Conservation (phyloP, 2,888 invertebrate species). For the Papilio gigon region DNA sequence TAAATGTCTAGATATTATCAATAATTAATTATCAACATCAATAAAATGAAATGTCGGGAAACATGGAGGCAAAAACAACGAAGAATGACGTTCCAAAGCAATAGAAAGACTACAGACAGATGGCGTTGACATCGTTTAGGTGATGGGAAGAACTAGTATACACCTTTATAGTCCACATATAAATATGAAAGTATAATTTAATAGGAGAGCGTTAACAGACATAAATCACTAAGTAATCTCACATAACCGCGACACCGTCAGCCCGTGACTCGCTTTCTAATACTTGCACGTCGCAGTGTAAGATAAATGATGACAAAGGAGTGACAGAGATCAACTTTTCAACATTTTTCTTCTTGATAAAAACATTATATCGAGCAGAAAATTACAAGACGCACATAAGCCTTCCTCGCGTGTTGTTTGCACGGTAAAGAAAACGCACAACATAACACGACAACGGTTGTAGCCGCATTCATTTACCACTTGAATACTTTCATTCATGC, state of each 20-base stretch:
- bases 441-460: too few species aligned
- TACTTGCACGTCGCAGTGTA: constrained; percentile 19
- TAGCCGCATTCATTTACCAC: neutral
- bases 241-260: constrained; percentile 24
- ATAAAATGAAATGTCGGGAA: neutral
- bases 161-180: neutral
- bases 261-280: constrained; percentile 22
- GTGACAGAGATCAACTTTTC: constrained; percentile 18
- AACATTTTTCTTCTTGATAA: constrained; percentile 9
- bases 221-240: constrained; percentile 34
- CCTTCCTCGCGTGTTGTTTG: neutral
- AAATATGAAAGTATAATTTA: constrained; percentile 11
- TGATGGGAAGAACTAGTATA: neutral
- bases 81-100: neutral
- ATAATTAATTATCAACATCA: too few species aligned
- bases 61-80: neutral
- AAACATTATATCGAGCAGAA: neutral
- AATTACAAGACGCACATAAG: neutral
- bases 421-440: neutral
- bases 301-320: constrained; percentile 16
- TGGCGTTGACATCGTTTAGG: neutral
- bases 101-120: neutral
- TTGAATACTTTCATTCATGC: neutral
- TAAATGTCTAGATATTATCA: neutral
- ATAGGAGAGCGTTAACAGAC: constrained; percentile 10